A percentile compares a stretch with the other conserved stretches of the same genome.
Conservation (phyloP, 1,140 invertebrate genomes). For the Zeugodacus cucurbitae region DNA sequence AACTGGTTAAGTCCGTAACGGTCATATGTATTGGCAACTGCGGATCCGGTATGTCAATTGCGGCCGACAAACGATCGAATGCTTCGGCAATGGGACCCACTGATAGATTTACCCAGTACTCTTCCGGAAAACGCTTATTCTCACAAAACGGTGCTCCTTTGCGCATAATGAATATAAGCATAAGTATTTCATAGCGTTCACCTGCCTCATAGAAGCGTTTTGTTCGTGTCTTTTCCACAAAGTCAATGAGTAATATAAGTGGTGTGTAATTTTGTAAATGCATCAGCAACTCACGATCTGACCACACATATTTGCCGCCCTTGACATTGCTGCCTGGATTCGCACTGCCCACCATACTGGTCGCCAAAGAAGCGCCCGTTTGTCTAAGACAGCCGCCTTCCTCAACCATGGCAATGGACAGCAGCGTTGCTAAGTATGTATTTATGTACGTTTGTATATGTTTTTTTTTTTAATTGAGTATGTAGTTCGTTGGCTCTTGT, state of each 20-base stretch:
- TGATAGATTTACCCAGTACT: slow-evolving; percentile 62
- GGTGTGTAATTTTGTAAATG: slow-evolving; percentile 62
- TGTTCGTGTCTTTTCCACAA: slow-evolving; percentile 61
- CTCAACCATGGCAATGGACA: slow-evolving; percentile 34
- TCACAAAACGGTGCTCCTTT: slow-evolving; percentile 62
- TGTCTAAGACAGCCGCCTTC: slow-evolving; percentile 39
- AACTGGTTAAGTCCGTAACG: slow-evolving; percentile 60
- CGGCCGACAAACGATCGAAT: slow-evolving; percentile 57
- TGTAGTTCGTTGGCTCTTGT: not conserved
- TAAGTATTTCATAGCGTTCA: slow-evolving; percentile 61
- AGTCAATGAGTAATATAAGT: slow-evolving; percentile 58
- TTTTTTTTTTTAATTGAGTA: not conserved
- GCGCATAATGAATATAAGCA: slow-evolving; percentile 62
- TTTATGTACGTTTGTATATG: not conserved
- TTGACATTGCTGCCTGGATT: slow-evolving; percentile 17
- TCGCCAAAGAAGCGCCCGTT: slow-evolving; percentile 29
- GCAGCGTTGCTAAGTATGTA: not conserved
- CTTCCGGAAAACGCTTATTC: slow-evolving; percentile 60
- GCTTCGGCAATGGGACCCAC: slow-evolving; percentile 61
- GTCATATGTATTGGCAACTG: slow-evolving; percentile 61
- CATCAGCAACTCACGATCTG: slow-evolving; percentile 59
- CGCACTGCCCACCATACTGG: not conserved
- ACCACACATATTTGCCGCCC: slow-evolving; percentile 57
- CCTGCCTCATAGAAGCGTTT: slow-evolving; percentile 61
- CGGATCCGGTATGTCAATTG: slow-evolving; percentile 63